phyloP scores from a whole-genome alignment of 2,888 invertebrate genomes.

The Volucella zonaria region DNA sequence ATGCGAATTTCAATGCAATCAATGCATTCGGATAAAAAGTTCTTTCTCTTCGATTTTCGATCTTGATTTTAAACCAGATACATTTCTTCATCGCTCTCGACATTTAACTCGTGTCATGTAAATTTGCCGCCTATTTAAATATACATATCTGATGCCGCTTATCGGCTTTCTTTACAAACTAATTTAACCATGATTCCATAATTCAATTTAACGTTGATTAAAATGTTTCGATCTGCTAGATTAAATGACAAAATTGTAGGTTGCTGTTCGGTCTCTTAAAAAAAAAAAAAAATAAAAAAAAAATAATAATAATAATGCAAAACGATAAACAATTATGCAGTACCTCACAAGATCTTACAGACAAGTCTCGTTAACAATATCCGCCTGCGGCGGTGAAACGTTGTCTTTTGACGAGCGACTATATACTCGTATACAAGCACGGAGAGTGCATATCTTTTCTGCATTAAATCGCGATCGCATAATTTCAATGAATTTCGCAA shows the following conservation, averaged over 20 bases:
- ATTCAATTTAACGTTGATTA: constrained; percentile 29
- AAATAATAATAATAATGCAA: neutral
- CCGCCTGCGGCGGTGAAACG: constrained; percentile 34
- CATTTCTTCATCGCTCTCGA: neutral
- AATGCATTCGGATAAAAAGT: no score
- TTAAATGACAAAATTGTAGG: constrained; percentile 39
- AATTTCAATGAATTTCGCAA: constrained; percentile 38
- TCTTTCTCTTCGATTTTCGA: no score
- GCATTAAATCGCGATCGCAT: constrained; percentile 29
- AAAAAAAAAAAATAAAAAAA: no score
- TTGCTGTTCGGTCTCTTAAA: neutral
- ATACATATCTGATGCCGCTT: neutral
- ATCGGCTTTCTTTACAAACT: neutral
- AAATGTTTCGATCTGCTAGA: constrained; percentile 25
- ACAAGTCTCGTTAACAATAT: constrained; percentile 50
- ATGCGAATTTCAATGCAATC: no score
- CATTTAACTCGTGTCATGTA: neutral
- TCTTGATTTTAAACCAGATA: neutral
- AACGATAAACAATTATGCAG: constrained; percentile 23
- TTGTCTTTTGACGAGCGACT: constrained; percentile 12
- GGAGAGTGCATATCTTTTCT: neutral
- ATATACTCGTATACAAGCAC: neutral
- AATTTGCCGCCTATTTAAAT: no score
- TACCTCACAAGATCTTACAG: constrained; percentile 5
- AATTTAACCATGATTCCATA: neutral